Evolutionary conservation across 1,140 invertebrate species (phyloP).

Genomic region (Drusus annulatus): DNA sequence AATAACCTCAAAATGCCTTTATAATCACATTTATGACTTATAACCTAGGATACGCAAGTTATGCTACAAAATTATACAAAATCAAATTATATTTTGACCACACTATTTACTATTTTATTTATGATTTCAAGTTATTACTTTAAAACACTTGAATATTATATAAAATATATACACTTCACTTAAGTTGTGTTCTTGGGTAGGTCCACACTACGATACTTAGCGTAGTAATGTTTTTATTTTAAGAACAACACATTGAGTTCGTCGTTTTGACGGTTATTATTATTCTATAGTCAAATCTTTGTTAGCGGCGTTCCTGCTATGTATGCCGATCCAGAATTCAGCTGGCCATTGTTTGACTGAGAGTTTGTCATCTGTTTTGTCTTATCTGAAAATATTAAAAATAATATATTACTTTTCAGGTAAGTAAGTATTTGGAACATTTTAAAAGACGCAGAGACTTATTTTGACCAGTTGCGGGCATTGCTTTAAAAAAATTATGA

Average conservation of each 20-base stretch:
- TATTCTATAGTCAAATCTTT: slow-evolving; percentile 37
- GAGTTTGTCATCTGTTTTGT: slow-evolving; percentile 52
- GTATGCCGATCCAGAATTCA: slow-evolving; percentile 34
- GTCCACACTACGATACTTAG: background rate
- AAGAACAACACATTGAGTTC: background rate
- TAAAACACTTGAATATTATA: no score
- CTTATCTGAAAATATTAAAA: slow-evolving; percentile 54
- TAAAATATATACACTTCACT: background rate
- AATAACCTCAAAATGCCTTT: slow-evolving; percentile 14
- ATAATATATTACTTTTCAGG: no score
- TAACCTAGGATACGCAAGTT: background rate
- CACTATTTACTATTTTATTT: no score
- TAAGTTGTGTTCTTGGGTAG: background rate
- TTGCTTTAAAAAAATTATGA: no score
- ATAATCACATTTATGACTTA: slow-evolving; percentile 18
- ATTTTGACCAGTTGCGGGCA: no score
- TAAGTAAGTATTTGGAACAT: no score
- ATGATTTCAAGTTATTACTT: no score
- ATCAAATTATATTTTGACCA: no score
- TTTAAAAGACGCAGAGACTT: no score
- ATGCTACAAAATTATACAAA: no score
- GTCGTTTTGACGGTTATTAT: background rate
- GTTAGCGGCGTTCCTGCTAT: slow-evolving; percentile 40
- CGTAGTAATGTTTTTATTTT: slow-evolving; percentile 4
- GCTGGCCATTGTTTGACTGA: slow-evolving; percentile 54